Percentiles rank a stretch among this genome's conserved stretches.
Conservation (phyloP, 2,113 vertebrate genomes). For the Cnemophilus loriae region DNA sequence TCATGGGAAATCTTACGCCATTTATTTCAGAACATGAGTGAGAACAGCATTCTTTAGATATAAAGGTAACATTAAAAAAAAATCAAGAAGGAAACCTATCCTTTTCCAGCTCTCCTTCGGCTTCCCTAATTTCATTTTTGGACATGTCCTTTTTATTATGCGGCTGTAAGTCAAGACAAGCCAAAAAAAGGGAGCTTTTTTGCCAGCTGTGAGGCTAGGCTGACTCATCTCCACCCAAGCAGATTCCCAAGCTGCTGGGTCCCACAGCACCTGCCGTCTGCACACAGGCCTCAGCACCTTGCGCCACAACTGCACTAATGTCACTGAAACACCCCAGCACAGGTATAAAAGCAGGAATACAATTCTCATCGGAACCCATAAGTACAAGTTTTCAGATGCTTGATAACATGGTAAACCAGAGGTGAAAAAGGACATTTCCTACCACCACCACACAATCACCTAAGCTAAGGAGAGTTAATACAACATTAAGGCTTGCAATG, state of each 20-base stretch:
- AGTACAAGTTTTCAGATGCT: neutral
- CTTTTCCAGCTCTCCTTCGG: neutral
- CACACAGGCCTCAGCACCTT: neutral
- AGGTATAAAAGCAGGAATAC: neutral
- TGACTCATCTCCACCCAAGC: neutral
- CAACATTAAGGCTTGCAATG: neutral
- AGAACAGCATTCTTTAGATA: neutral
- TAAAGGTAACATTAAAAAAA: neutral
- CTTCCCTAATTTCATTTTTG: neutral
- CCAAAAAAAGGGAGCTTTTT: neutral
- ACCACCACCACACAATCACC: neutral
- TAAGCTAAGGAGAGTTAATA: neutral
- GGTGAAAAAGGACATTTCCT: neutral
- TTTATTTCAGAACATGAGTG: neutral
- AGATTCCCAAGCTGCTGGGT: neutral
- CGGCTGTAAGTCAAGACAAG: neutral
- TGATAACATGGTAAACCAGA: neutral
- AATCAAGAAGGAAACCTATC: neutral
- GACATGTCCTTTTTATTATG: neutral
- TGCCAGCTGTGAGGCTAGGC: neutral
- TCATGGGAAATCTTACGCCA: neutral
- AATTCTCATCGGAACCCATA: neutral
- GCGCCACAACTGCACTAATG: neutral
- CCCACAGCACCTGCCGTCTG: neutral
- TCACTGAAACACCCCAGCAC: neutral